Evolutionary conservation across 2,797 vertebrate species (phyloP).

Genomic region (Onychomys torridus): DNA sequence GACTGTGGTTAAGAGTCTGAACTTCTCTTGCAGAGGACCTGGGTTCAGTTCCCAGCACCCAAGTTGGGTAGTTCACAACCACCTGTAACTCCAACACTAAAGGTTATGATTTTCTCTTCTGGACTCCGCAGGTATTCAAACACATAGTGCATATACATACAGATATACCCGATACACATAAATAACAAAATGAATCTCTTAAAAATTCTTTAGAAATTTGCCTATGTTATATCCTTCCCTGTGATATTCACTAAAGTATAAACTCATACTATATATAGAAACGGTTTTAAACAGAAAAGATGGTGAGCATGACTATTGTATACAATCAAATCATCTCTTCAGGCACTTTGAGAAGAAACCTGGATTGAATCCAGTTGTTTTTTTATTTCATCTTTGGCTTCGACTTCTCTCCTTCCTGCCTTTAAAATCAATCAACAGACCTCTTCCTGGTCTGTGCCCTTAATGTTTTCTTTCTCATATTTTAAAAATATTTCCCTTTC

Average conservation of each 20-base stretch:
- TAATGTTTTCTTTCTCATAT: constrained; percentile 61
- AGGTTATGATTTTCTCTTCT: background rate
- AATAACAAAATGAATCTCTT: background rate
- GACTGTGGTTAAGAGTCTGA: background rate
- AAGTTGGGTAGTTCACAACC: background rate
- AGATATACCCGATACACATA: background rate
- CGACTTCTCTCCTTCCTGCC: constrained; percentile 77
- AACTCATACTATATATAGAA: background rate
- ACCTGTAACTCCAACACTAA: background rate
- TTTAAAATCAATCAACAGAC: constrained; percentile 66
- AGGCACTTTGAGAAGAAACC: constrained; percentile 4
- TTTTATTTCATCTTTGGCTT: constrained; percentile 69
- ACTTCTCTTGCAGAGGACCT: background rate
- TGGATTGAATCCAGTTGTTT: constrained; percentile 13
- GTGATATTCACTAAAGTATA: background rate
- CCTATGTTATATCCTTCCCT: background rate
- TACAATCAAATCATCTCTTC: background rate
- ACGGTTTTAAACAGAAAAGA: background rate
- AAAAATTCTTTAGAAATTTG: background rate
- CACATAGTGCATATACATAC: no score
- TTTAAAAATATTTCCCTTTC: constrained; percentile 73
- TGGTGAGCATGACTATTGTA: background rate
- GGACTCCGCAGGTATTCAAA: background rate
- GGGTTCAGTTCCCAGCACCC: background rate
- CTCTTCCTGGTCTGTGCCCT: constrained; percentile 62